These are phyloP conservation scores for Leptopilina myrica DNA, from an alignment of 2,888 invertebrate genomes.

Conservation along the genomic window DNA sequence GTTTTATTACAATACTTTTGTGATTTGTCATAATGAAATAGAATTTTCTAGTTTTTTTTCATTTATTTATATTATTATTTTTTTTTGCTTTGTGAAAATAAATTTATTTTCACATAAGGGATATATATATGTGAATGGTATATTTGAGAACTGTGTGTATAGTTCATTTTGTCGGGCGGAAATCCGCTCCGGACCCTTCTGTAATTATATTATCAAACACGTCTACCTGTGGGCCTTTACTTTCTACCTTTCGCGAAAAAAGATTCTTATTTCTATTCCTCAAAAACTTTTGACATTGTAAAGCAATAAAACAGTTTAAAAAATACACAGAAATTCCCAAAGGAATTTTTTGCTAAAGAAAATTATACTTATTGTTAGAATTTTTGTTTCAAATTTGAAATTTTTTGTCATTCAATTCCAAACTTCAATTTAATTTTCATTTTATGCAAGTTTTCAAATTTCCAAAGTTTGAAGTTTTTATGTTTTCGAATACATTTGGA, in stretches of 20 bases:
- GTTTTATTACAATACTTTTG: too few species aligned
- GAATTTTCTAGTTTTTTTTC: slow-evolving; percentile 23
- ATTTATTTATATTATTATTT: neutral
- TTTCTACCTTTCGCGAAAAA: slow-evolving; percentile 10
- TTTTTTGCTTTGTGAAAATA: slow-evolving; percentile 30
- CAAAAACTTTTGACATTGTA: neutral
- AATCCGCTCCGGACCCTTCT: slow-evolving; percentile 66
- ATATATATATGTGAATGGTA: neutral
- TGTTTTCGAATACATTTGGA: too few species aligned
- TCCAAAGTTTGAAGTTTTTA: too few species aligned
- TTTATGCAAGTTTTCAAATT: too few species aligned
- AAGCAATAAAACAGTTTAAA: neutral
- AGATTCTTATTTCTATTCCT: neutral
- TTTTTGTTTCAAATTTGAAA: neutral
- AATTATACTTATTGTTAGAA: neutral
- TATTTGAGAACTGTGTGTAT: slow-evolving; percentile 20
- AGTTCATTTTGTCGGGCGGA: slow-evolving; percentile 60
- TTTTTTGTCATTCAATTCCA: too few species aligned
- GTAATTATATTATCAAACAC: slow-evolving; percentile 64
- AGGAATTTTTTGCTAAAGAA: too few species aligned
- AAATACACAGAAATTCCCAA: neutral
- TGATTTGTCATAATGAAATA: neutral
- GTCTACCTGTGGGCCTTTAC: slow-evolving; percentile 33
- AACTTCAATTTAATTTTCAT: too few species aligned
- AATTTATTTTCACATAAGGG: slow-evolving; percentile 18